Conservation (phyloP, 2,797 vertebrate genomes). For the Enteromius fasciolatus region DNA sequence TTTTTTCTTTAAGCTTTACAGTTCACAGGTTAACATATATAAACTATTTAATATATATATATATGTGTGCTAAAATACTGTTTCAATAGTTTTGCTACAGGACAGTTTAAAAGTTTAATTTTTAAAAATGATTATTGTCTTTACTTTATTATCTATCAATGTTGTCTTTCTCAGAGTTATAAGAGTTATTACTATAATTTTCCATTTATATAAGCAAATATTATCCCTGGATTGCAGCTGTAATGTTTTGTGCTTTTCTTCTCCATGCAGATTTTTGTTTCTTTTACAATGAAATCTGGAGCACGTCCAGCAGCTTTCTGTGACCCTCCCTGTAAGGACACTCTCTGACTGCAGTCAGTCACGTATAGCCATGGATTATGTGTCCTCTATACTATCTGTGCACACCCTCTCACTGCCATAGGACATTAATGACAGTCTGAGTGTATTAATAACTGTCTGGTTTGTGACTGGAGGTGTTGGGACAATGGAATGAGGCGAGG, state of each 20-base stretch:
- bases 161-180: background rate
- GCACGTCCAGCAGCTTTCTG: background rate
- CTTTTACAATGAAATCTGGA: constrained; percentile 12
- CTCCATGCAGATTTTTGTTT: background rate
- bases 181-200: background rate
- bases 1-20: too few relatives aligned
- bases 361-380: background rate
- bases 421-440: background rate
- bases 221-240: background rate
- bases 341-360: background rate
- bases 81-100: background rate
- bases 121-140: background rate
- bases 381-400: constrained; percentile 23
- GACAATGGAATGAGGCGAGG: constrained; percentile 10
- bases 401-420: constrained; percentile 14
- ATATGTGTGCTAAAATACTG: background rate
- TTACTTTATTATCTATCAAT: background rate
- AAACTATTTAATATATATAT: background rate
- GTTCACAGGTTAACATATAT: background rate
- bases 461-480: constrained; percentile 19
- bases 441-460: constrained; percentile 24
- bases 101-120: background rate
- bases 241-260: background rate
- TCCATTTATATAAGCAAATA: background rate
- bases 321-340: constrained; percentile 3